Base-by-base conservation (phyloP, 2,888 invertebrate genomes). In the Papilio elwesi region DNA sequence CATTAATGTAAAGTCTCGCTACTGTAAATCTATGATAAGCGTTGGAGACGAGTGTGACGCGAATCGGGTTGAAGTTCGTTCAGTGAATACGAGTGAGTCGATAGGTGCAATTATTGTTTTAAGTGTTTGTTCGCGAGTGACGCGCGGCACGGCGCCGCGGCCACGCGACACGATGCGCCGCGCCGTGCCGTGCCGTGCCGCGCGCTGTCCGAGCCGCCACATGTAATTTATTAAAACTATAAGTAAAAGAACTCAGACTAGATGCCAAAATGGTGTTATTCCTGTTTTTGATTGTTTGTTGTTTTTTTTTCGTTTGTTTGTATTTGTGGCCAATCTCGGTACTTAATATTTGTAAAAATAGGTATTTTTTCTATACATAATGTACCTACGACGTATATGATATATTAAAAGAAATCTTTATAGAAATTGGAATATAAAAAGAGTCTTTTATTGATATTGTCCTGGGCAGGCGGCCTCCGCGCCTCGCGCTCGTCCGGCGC, bases 211-310 rank as follows among this genome's bases (percentile, higher is more conserved):
- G 75, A 69, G 76, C 75, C 77, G 74, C 74, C 82, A 76, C 76
- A 78, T 90, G 87, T 90, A 91, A 90, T 89, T 84, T 87, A 82
- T 85, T 86, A 85, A 87, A 87, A 90, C 89, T 87, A 73, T 73
- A 73, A 73, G 63, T 73, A 86, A 90, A 90, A 87, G 83, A 84
- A 89, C 85, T 90, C 91, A 91, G 90, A 92, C 91, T 89, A 92
- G 92, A 92, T 92, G 93, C 93, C 93, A 93, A 93, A 93, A 92
- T 92, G 92, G 92, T 93, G 92, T 90, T 90, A 92, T 92, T 91
- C 92, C 92, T 91, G 91, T 92, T 92, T 92, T 92, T 90, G 89
- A 89, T 92, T 91, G 90, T 92, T 91, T 92, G 90, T 93, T 92
- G 88, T 90, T 91, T 91, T 89, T 91, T 75, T 73, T 77, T 83